Base-by-base conservation (phyloP, 2,888 invertebrate genomes). In the Omphaloscelis lunosa region DNA sequence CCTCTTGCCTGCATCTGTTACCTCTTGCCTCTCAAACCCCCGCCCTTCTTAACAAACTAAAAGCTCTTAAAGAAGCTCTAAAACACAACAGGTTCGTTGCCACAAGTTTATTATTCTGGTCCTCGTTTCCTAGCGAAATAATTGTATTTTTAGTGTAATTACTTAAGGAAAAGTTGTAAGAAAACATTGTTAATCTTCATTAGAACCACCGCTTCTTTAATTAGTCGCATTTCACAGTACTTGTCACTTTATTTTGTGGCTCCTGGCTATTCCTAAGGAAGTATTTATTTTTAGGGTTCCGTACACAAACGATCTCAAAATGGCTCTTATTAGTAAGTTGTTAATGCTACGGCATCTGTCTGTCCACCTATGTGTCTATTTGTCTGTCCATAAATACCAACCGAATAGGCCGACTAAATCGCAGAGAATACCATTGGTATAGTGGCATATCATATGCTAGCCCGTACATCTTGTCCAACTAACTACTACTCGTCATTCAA, bases 161-260 rank as follows among this genome's bases (percentile, higher is more conserved):
- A 82, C 77, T 77, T 48, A 70, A 9, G 34, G 29, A 11, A 61
- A 63, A 72, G 29, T 56, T 69, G 65, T 62, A 66, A 34, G 59
- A 27, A 69, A 82, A 70, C 61, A 59, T 59, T 72, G 56, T 77
- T 77, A 66, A 77, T 81, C 77, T 82, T 41, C 61, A 82, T 72
- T 82, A 77, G 15, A 41, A 5, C 2, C 34, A 11, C 41, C 20
- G 17, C 53, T 58, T 72, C 41, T 62, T 51, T 70, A 82, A 82
- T 82, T 77, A 82, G 69, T 15, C 45, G 34, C 66, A 29, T 77
- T 77, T 66, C 48, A 48, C 17, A 53, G 58, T 65, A 69, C 41
- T 69, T 81, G 61, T 77, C 69, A 77, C 66, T 72, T 58, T 0
- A n/a, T 66, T 66, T 51, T 58, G n/a, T 65, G 15, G 48, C 34